Conservation (phyloP, 1,140 invertebrate genomes). For the Eurytemora carolleeae region DNA sequence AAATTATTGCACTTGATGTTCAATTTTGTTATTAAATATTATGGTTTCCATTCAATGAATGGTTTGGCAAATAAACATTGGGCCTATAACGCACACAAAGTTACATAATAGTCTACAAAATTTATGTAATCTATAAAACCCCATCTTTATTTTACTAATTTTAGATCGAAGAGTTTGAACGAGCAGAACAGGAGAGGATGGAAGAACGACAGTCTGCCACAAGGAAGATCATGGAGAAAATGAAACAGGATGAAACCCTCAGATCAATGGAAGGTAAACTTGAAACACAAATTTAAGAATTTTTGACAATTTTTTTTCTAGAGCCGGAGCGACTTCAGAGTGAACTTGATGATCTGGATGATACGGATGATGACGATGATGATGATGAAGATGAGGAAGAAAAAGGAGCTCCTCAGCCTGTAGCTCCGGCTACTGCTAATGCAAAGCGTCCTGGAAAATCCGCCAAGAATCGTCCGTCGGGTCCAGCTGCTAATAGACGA, state of each 20-base stretch:
- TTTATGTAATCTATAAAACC: no score
- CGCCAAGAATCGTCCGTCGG: not conserved
- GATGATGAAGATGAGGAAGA: not conserved
- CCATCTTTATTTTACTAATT: no score
- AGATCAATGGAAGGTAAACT: not conserved
- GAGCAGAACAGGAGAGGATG: conserved; percentile 44
- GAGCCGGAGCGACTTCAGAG: no score
- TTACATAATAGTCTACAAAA: no score
- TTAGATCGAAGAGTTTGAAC: conserved; percentile 41
- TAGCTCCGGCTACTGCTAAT: no score
- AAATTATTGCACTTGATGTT: no score
- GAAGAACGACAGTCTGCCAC: conserved; percentile 30
- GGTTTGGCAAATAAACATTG: no score
- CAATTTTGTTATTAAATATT: no score
- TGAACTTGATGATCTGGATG: not conserved
- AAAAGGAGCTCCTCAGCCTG: not conserved
- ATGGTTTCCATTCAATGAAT: no score
- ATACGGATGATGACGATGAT: not conserved
- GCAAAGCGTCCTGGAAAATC: not conserved
- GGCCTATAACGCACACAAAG: no score
- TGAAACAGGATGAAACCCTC: conserved; percentile 13
- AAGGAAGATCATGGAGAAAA: conserved; percentile 10
- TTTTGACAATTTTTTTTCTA: conserved; percentile 2
- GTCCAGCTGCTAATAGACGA: not conserved
- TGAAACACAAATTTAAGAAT: conserved; percentile 1